Evolutionary conservation across 2,888 invertebrate species (phyloP).

Genomic region (Sericinus montela): DNA sequence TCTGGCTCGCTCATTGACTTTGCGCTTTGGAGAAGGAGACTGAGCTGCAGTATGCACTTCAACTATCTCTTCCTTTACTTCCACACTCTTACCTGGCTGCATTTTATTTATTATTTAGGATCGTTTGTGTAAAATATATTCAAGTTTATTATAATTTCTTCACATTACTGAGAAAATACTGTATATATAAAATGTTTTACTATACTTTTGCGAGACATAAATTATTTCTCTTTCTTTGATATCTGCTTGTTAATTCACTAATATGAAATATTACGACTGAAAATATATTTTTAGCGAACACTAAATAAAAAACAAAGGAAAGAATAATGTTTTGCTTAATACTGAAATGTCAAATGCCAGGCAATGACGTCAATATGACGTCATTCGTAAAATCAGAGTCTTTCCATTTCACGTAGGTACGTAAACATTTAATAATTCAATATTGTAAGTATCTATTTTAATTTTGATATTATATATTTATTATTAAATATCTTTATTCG

Average conservation of each 20-base stretch:
- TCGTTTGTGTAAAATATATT: conserved; percentile 27
- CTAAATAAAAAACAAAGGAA: conserved; percentile 31
- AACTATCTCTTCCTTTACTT: conserved; percentile 63
- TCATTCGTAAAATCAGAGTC: conserved; percentile 33
- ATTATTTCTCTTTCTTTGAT: conserved; percentile 12
- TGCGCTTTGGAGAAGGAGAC: conserved; percentile 66
- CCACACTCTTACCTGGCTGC: conserved; percentile 64
- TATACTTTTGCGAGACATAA: conserved; percentile 5
- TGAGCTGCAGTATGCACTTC: conserved; percentile 62
- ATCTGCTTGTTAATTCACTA: conserved; percentile 10
- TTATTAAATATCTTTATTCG: too few species aligned
- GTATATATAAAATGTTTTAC: too few species aligned
- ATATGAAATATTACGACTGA: background rate
- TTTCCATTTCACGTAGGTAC: conserved; percentile 18
- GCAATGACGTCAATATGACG: conserved; percentile 64
- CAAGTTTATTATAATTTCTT: background rate
- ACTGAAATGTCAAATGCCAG: conserved; percentile 43
- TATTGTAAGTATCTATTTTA: too few species aligned
- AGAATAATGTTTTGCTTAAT: background rate
- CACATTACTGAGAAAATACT: conserved; percentile 5
- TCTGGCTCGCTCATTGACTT: conserved; percentile 44
- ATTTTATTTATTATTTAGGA: conserved; percentile 31
- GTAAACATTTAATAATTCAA: too few species aligned
- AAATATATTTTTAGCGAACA: conserved; percentile 34
- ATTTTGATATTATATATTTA: too few species aligned